Conservation (phyloP, 2,113 vertebrate genomes). For the Ceyx melanurus region DNA sequence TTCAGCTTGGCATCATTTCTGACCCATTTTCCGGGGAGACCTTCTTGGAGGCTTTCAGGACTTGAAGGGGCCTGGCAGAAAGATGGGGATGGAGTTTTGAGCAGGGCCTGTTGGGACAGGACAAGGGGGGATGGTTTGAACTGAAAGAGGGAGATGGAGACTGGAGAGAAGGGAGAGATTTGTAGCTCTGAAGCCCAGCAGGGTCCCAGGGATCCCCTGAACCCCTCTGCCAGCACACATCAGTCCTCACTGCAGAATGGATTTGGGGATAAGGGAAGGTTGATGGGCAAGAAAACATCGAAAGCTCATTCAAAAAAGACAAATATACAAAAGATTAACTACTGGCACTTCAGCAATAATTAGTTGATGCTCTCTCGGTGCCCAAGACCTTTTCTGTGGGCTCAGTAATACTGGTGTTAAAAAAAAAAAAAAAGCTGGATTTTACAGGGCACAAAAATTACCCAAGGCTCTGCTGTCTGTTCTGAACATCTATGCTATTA, state of each 20-base stretch:
- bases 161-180: neutral
- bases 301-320: neutral
- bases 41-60: neutral
- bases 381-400: neutral
- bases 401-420: no score
- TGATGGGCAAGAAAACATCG: neutral
- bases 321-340: neutral
- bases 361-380: neutral
- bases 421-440: neutral
- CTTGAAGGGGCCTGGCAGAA: neutral
- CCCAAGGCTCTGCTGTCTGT: rapidly evolving
- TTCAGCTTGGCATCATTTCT: neutral
- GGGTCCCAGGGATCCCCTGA: neutral
- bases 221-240: neutral
- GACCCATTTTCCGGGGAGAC: neutral
- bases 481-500: neutral
- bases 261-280: neutral
- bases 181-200: neutral
- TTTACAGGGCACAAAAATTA: neutral
- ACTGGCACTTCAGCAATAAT: neutral
- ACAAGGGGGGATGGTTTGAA: neutral
- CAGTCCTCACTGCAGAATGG: neutral
- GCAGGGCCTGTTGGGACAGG: neutral
- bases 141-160: neutral
- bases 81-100: neutral